These are phyloP conservation scores for Hipparchia semele DNA, from an alignment of 2,888 invertebrate species.

Conservation along the genomic window DNA sequence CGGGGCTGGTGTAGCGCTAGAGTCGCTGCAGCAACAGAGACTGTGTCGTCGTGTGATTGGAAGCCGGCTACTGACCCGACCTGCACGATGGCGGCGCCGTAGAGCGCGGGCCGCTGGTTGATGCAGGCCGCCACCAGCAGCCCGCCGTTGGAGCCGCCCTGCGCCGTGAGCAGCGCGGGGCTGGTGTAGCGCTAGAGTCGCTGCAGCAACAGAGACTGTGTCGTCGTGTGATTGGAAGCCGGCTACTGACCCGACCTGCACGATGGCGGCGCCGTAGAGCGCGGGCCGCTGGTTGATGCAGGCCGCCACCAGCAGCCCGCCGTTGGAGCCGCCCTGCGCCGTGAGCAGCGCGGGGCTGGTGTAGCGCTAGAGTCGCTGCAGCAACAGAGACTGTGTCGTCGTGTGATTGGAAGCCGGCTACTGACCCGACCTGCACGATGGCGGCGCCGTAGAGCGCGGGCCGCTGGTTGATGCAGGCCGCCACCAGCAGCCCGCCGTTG, in stretches of 20 bases:
- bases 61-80: slow-evolving; percentile 86
- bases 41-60: not conserved
- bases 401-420: not conserved
- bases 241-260: not conserved
- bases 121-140: slow-evolving; percentile 96
- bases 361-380: not conserved
- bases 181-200: not conserved
- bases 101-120: slow-evolving; percentile 97
- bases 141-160: slow-evolving; percentile 98
- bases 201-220: not conserved
- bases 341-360: slow-evolving; percentile 45
- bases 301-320: not conserved
- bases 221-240: not conserved
- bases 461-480: not conserved
- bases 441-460: not conserved
- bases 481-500: not conserved
- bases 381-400: not conserved
- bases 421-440: slow-evolving; percentile 1
- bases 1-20: not conserved
- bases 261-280: not conserved
- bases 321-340: not conserved
- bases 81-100: slow-evolving; percentile 84
- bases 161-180: slow-evolving; percentile 87
- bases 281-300: not conserved
- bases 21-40: not conserved